Evolutionary conservation across 2,888 invertebrate species (phyloP).

Genomic region (Cerastoderma edule): DNA sequence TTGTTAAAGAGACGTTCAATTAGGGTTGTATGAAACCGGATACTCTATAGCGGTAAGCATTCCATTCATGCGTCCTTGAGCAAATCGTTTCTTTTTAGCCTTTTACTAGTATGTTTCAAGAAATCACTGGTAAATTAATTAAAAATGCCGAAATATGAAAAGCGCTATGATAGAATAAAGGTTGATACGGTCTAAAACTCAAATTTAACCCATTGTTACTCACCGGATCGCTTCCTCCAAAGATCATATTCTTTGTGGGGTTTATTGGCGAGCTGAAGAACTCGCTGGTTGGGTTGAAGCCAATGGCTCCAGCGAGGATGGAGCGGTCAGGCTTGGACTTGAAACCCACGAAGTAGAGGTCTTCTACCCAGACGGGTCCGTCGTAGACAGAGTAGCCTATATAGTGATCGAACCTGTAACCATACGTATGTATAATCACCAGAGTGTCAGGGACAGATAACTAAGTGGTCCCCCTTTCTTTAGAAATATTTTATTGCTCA

Average conservation of each 20-base stretch:
- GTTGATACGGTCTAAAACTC: neutral
- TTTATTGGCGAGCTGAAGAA: neutral
- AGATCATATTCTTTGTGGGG: neutral
- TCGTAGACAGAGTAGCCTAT: neutral
- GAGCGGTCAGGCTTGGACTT: neutral
- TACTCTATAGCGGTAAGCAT: no score
- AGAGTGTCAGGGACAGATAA: neutral
- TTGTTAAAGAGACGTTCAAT: no score
- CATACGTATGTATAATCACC: neutral
- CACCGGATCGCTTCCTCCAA: conserved; percentile 4
- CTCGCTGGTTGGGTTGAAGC: neutral
- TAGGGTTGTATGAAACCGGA: no score
- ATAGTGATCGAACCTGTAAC: conserved; percentile 1
- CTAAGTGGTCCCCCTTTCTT: neutral
- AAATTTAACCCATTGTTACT: no score
- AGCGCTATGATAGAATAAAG: neutral
- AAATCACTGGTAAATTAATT: neutral
- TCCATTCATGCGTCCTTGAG: no score
- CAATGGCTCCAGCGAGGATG: neutral
- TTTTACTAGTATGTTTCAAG: neutral
- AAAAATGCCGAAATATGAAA: neutral
- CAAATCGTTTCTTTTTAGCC: neutral
- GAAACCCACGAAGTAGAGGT: neutral
- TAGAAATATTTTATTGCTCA: neutral
- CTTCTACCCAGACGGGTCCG: neutral